These are phyloP conservation scores for Thera britannica DNA, from an alignment of 2,888 invertebrate species.

Conservation along the genomic window DNA sequence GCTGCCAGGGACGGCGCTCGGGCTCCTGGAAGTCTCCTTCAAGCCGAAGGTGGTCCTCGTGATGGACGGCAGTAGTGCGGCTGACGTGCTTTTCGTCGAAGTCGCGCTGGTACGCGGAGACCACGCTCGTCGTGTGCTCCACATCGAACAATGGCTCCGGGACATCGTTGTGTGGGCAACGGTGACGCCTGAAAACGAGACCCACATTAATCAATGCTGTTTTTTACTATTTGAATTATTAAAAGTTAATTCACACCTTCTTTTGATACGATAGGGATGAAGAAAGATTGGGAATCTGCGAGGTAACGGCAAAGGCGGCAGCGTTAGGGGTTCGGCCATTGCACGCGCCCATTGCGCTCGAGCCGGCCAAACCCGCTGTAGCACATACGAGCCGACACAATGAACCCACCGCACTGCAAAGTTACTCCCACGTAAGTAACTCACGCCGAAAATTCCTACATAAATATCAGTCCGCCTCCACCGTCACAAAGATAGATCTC, in stretches of 20 bases:
- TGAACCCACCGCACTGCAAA: constrained; percentile 47
- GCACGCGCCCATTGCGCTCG: constrained; percentile 74
- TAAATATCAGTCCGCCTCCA: constrained; percentile 12
- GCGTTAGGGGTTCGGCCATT: constrained; percentile 75
- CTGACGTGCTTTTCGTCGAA: constrained; percentile 87
- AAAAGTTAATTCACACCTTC: constrained; percentile 62
- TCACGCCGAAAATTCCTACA: constrained; percentile 22
- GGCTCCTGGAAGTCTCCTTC: constrained; percentile 88
- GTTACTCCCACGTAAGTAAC: constrained; percentile 38
- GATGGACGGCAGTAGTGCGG: constrained; percentile 84
- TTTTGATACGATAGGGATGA: constrained; percentile 75
- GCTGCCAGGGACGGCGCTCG: constrained; percentile 77
- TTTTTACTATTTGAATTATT: neutral
- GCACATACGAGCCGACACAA: constrained; percentile 47
- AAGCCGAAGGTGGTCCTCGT: constrained; percentile 89
- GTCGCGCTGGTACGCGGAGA: constrained; percentile 87
- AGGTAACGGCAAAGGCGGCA: constrained; percentile 74
- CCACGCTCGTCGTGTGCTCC: constrained; percentile 82
- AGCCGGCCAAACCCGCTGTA: constrained; percentile 43
- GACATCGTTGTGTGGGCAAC: constrained; percentile 90
- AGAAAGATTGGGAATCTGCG: constrained; percentile 67
- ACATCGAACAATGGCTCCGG: constrained; percentile 85
- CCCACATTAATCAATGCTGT: constrained; percentile 18
- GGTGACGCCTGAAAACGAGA: constrained; percentile 88
- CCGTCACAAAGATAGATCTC: constrained; percentile 23